Evolutionary conservation across 2,888 invertebrate genomes (phyloP).

Genomic region (Drosophila greeni): DNA sequence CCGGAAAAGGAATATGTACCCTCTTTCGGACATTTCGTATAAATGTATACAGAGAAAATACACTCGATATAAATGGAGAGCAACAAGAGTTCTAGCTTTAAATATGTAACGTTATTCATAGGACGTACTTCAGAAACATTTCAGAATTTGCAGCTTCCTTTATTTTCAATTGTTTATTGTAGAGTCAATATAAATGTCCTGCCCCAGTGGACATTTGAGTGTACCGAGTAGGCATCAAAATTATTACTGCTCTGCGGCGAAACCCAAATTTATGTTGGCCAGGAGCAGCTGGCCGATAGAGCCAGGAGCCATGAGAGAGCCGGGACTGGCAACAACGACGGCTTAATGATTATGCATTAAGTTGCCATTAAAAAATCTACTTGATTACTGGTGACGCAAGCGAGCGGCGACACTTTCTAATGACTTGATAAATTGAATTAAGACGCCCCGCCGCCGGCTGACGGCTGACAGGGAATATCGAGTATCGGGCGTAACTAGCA

Average conservation of each 20-base stretch:
- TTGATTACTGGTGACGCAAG: conserved; percentile 59
- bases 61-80: neutral
- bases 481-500: conserved; percentile 32
- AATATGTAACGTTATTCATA: neutral
- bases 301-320: neutral
- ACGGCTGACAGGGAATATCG: conserved; percentile 37
- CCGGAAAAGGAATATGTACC: conserved; percentile 10
- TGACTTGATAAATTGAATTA: conserved; percentile 72
- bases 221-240: conserved; percentile 7
- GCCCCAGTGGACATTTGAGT: neutral
- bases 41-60: conserved; percentile 4
- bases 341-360: conserved; percentile 67
- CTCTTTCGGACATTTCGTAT: conserved; percentile 10
- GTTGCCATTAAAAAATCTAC: conserved; percentile 67
- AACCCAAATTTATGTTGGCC: conserved; percentile 1
- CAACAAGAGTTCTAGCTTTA: neutral
- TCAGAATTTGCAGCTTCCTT: too few relatives aligned
- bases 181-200: conserved; percentile 4
- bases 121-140: neutral
- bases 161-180: neutral
- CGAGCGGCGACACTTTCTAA: conserved; percentile 49
- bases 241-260: conserved; percentile 18
- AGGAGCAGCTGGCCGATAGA: conserved; percentile 15
- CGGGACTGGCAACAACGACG: conserved; percentile 28
- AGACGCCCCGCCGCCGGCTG: conserved; percentile 11